Base-by-base conservation (phyloP, 1,140 invertebrate species). In the Eurosta solidaginis region DNA sequence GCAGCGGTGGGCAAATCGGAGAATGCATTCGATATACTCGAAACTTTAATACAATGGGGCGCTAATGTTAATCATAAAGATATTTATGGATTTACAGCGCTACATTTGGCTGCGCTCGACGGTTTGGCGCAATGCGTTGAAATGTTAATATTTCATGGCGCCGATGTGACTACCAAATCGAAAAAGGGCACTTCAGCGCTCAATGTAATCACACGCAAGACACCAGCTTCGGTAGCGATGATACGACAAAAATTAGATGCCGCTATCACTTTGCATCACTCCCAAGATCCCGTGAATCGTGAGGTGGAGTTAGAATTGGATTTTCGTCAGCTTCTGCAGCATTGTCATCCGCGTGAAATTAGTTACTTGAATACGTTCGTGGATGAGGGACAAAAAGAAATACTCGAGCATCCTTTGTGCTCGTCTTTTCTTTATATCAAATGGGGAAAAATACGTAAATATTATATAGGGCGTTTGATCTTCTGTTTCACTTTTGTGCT, bases 401-500 rank as follows among this genome's bases (percentile, higher is more conserved):
- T 96, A 17, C 85, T 96, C 1, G 89, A 94, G 74, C 95, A 96
- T 89, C 95, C 95, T 0, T 83, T 96, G 1, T 95, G 94, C 82
- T 93, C 94, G 4, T 94, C 94, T 0, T 96, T 96, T 86, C 86
- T 96, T 0, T 92, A 95, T 82, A 90, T 96, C 17, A 96, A 96
- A 85, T 96, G 95, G 95, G 92, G 95, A 80, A 95, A 95, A 85
- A 95, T 96, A 79, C 90, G 94, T n/a, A 94, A 94, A 86, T 96
- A 95, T 83, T 96, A 96, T 82, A 92, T 95, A 6, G 93, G 92
- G 1, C 90, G 94, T 77, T 88, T 96, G 77, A 89, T 96, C 52
- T 92, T 96, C 82, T 95, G 94, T 85, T 91, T 94, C 76, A 90
- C 94, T 49, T 95, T 95, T 83, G 93, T 95, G 77, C 84, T 95